These are phyloP conservation scores for Euleptes europaea DNA, from an alignment of 2,113 vertebrate genomes.

Conservation along the genomic window DNA sequence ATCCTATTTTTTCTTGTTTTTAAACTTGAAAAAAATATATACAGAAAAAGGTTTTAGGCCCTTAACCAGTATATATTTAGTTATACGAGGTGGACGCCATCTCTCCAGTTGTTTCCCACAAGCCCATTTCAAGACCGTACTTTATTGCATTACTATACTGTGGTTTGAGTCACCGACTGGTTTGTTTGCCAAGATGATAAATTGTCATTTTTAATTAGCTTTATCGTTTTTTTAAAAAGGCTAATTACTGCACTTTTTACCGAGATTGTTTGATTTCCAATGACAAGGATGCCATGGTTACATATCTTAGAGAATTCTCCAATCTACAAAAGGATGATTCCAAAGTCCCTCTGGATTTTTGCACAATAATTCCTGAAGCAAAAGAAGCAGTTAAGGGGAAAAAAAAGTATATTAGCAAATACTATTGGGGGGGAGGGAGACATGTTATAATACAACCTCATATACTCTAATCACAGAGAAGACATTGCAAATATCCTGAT, in stretches of 20 bases:
- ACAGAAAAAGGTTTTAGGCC: neutral
- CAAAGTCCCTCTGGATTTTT: conserved; percentile 62
- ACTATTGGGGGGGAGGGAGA: conserved; percentile 44
- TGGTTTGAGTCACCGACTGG: conserved; percentile 48
- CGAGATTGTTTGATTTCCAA: conserved; percentile 78
- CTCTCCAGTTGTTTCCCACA: conserved; percentile 13
- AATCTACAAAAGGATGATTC: conserved; percentile 57
- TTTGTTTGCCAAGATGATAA: conserved; percentile 75
- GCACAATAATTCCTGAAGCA: conserved; percentile 62
- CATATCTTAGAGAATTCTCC: conserved; percentile 70
- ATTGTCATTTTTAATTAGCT: conserved; percentile 83
- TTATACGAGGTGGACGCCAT: neutral
- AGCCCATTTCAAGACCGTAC: conserved; percentile 41
- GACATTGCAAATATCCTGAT: neutral
- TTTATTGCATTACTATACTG: conserved; percentile 28
- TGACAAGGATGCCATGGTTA: conserved; percentile 77
- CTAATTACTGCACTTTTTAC: conserved; percentile 81
- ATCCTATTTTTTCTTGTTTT: conserved; percentile 7
- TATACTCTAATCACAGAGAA: neutral
- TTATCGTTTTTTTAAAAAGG: conserved; percentile 74
- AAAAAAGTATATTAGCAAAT: conserved; percentile 65
- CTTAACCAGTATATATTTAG: neutral
- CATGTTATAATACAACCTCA: neutral
- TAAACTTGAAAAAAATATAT: conserved; percentile 11
- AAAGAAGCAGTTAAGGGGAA: conserved; percentile 43